Base-by-base conservation (phyloP, 2,113 vertebrate species). In the Cynopterus brachyotis region DNA sequence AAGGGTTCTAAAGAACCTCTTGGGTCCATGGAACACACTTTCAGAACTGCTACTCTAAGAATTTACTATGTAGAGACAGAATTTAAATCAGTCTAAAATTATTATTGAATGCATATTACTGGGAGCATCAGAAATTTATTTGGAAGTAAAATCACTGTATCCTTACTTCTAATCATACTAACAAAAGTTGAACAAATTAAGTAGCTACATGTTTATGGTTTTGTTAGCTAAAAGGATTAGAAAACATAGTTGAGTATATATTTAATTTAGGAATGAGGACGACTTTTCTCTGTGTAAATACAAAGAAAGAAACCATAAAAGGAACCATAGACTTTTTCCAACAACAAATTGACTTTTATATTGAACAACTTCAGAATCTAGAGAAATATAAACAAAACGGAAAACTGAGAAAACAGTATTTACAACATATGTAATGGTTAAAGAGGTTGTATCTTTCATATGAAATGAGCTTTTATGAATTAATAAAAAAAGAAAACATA, bases 381-480 rank as follows among this genome's bases (percentile, higher is more conserved):
- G 26, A 92, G 45, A 89, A 86, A 78, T 73, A 91, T 5, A 95
- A 94, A 72, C 67, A 96, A 80, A 82, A 42, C 59, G 5, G 53
- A 40, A 94, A 82, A 80, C 28, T 57, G 24, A 73, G 37, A 92
- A 73, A 75, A 89, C 8, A 57, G 16, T 73, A 60, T 79, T 83
- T 73, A 11, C 35, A 73, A 57, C 17, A 69, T 69, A 42, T 10
- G 7, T 42, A 24, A 93, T n/a, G 37, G 5, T 72, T 69, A 73
- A 60, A 84, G 17, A 30, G 35, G n/a, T 62, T 80, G 8, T 82
- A 40, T 75, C 8, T 80, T 91, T 59, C n/a, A 57, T 30, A 57
- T 6, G 66, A 45, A 76, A 59, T 42, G n/a, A 79, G 10, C 15
- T 92, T 45, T 75, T 53, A 66, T 37, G 42, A 96, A 89, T 8